Percentiles rank a stretch among this genome's conserved stretches.
These are phyloP conservation scores for Phrixothrix hirtus DNA, from an alignment of 2,888 invertebrate species.

Conservation along the genomic window DNA sequence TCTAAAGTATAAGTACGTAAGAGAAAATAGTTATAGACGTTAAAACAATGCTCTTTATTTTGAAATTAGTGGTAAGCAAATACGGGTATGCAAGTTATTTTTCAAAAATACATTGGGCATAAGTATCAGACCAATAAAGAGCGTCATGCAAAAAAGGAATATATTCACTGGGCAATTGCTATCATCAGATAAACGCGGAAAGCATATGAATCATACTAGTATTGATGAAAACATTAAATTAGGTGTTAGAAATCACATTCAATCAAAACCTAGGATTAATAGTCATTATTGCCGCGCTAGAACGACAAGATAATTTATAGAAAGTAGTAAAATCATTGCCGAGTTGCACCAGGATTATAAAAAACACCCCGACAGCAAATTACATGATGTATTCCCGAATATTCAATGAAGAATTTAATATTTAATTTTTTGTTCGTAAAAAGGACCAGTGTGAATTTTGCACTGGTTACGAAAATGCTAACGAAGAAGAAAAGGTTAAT, in stretches of 20 bases:
- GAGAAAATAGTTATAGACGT: too few species aligned
- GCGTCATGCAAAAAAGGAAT: slow-evolving; percentile 2
- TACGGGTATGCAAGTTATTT: slow-evolving; percentile 2
- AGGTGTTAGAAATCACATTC: slow-evolving; percentile 34
- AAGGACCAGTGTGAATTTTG: slow-evolving; percentile 35
- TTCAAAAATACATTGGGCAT: slow-evolving; percentile 5
- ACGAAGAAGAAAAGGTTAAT: slow-evolving; percentile 2
- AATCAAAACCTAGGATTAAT: slow-evolving; percentile 37
- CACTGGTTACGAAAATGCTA: slow-evolving; percentile 26
- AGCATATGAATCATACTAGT: slow-evolving; percentile 36
- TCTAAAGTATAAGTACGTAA: too few species aligned
- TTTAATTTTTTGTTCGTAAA: too few species aligned
- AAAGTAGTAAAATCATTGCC: slow-evolving; percentile 29
- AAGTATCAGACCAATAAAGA: neutral
- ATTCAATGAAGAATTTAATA: too few species aligned
- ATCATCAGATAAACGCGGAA: slow-evolving; percentile 33
- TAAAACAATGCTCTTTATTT: too few species aligned
- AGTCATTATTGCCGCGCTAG: slow-evolving; percentile 36
- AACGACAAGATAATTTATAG: slow-evolving; percentile 34
- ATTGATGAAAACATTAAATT: slow-evolving; percentile 29
- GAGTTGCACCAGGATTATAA: too few species aligned
- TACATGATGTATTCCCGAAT: too few species aligned
- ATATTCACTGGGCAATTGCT: slow-evolving; percentile 8
- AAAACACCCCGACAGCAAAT: too few species aligned
- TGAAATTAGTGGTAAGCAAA: neutral